A percentile compares a stretch with the other conserved stretches of the same genome.
These are phyloP conservation scores for Phlogophora meticulosa DNA, from an alignment of 2,888 invertebrate genomes.

Conservation along the genomic window DNA sequence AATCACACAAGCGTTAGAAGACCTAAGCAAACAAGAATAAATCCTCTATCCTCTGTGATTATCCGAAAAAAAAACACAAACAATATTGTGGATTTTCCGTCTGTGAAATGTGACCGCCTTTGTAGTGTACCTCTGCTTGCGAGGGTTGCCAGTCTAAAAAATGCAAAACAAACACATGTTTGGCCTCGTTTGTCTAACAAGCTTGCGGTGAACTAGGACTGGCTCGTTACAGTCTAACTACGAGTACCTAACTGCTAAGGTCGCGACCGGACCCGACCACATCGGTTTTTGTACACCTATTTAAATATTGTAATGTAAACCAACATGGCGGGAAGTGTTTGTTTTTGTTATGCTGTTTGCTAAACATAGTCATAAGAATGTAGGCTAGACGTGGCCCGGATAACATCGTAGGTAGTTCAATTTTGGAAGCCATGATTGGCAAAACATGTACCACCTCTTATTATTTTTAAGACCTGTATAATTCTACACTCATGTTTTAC, in stretches of 20 bases:
- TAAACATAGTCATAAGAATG: conserved; percentile 9
- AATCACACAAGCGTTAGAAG: conserved; percentile 28
- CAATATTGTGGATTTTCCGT: conserved; percentile 31
- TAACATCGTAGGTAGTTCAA: background rate
- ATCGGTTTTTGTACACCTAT: conserved; percentile 55
- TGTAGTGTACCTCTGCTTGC: conserved; percentile 50
- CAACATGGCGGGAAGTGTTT: conserved; percentile 36
- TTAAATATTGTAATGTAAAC: conserved; percentile 56
- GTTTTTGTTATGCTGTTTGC: conserved; percentile 45
- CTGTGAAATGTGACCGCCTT: conserved; percentile 55
- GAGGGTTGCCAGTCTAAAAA: conserved; percentile 62
- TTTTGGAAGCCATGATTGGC: too few relatives aligned
- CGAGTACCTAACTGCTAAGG: conserved; percentile 60
- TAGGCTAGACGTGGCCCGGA: background rate
- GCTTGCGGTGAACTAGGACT: conserved; percentile 67
- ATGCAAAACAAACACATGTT: conserved; percentile 67
- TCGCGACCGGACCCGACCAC: conserved; percentile 61
- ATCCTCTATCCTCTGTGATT: conserved; percentile 45
- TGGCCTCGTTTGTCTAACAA: conserved; percentile 69
- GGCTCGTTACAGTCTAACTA: conserved; percentile 63
- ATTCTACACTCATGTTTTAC: too few relatives aligned
- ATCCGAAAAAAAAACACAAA: conserved; percentile 41
- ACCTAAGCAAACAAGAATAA: conserved; percentile 47
- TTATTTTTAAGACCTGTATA: too few relatives aligned
- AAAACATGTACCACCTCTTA: too few relatives aligned